These are phyloP conservation scores for Amniataba percoides DNA, from an alignment of 2,797 vertebrate genomes.

Conservation along the genomic window DNA sequence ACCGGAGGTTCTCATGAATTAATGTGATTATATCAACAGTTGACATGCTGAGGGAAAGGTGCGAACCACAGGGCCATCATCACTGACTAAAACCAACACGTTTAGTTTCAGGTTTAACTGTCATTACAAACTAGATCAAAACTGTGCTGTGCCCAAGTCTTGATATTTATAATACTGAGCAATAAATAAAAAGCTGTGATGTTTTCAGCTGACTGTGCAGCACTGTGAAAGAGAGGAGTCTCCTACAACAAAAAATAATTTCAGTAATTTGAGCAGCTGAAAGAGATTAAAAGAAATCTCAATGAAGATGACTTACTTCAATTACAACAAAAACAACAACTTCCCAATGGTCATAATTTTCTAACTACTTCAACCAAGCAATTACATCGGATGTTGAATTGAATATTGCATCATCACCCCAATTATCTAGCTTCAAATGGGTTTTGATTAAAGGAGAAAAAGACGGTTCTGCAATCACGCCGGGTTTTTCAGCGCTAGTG, in stretches of 20 bases:
- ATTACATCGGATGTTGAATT: conserved; percentile 22
- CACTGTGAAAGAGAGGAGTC: not conserved
- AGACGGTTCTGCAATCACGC: conserved; percentile 36
- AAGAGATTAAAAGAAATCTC: conserved; percentile 16
- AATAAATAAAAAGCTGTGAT: not conserved
- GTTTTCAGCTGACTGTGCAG: not conserved
- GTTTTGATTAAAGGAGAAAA: conserved; percentile 46
- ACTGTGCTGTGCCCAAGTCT: not conserved
- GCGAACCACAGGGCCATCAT: not conserved
- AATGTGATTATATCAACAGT: not conserved
- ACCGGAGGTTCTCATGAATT: not conserved
- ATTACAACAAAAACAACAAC: not conserved
- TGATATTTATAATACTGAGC: not conserved
- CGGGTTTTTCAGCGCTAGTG: conserved; percentile 39
- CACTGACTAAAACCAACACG: not conserved
- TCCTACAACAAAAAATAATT: not conserved
- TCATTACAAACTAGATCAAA: not conserved
- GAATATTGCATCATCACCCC: conserved; percentile 50
- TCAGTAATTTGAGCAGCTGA: conserved; percentile 6
- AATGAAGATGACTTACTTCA: conserved; percentile 1
- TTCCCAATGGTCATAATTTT: conserved; percentile 28
- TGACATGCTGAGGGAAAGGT: not conserved
- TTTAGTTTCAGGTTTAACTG: not conserved
- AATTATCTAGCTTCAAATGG: conserved; percentile 53
- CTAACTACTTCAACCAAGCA: conserved; percentile 24